Evolutionary conservation across 2,888 invertebrate genomes (phyloP).

Genomic region (Perithous albicinctus): DNA sequence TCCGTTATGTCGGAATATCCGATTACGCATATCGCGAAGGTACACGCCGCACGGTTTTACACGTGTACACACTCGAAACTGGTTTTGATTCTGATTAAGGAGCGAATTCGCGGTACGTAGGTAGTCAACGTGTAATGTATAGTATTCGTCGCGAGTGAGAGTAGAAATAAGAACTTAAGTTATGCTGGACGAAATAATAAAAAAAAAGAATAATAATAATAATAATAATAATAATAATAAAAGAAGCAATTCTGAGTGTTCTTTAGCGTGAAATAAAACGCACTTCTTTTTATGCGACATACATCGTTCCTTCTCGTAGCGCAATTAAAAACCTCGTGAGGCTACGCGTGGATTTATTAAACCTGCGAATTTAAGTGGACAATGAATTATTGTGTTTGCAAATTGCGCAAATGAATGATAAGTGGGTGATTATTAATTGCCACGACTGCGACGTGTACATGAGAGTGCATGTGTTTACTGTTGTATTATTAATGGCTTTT

Average conservation of each 20-base stretch:
- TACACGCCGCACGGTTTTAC: slow-evolving; percentile 68
- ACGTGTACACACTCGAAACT: slow-evolving; percentile 67
- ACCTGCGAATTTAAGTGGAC: slow-evolving; percentile 30
- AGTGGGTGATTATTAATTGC: slow-evolving; percentile 29
- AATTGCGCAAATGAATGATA: slow-evolving; percentile 38
- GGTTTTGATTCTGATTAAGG: slow-evolving; percentile 69
- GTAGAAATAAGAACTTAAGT: slow-evolving; percentile 4
- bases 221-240: too few relatives aligned
- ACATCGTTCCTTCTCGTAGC: not conserved
- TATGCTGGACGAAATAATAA: not conserved
- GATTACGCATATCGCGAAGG: slow-evolving; percentile 72
- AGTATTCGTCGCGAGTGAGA: slow-evolving; percentile 43
- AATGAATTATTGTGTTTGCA: slow-evolving; percentile 29
- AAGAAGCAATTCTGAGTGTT: slow-evolving; percentile 1
- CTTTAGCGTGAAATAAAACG: slow-evolving; percentile 5
- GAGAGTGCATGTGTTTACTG: not conserved
- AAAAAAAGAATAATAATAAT: too few relatives aligned
- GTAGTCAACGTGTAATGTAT: slow-evolving; percentile 46
- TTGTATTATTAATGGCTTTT: slow-evolving; percentile 1
- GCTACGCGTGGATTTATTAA: not conserved
- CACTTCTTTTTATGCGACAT: not conserved
- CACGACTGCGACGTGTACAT: not conserved
- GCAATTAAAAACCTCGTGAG: slow-evolving; percentile 16
- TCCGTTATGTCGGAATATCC: slow-evolving; percentile 70
- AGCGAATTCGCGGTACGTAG: slow-evolving; percentile 49